phyloP scores from a whole-genome alignment of 1,140 invertebrate genomes.

The Nomia melanderi region DNA sequence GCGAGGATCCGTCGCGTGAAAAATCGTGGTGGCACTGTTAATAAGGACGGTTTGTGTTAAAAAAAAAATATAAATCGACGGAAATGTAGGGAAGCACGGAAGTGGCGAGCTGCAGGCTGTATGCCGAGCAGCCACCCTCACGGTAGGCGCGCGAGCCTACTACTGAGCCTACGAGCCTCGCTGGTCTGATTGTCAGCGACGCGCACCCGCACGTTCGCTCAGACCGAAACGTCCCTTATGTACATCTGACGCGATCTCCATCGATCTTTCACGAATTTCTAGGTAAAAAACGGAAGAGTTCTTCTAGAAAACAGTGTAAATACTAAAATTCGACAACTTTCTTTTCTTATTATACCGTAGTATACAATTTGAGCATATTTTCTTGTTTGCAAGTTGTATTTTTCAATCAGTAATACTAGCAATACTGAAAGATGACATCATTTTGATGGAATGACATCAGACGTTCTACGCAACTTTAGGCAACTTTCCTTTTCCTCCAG shows the following conservation, averaged over 20 bases:
- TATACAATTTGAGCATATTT: too few relatives aligned
- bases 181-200: slow-evolving; percentile 15
- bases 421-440: too few relatives aligned
- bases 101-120: slow-evolving; percentile 18
- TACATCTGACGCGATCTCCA: background rate
- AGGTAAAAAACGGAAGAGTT: too few relatives aligned
- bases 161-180: slow-evolving; percentile 56
- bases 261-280: background rate
- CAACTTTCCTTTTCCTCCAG: too few relatives aligned
- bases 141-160: slow-evolving; percentile 60
- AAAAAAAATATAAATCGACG: background rate
- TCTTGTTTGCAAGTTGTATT: too few relatives aligned
- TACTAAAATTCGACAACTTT: too few relatives aligned
- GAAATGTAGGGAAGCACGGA: slow-evolving; percentile 17
- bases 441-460: too few relatives aligned
- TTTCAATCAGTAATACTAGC: too few relatives aligned
- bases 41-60: slow-evolving; percentile 16
- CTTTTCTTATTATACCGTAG: too few relatives aligned
- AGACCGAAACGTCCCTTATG: slow-evolving; percentile 2
- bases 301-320: too few relatives aligned
- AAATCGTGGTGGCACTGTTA: background rate
- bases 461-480: too few relatives aligned
- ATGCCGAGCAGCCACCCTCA: slow-evolving; percentile 55
- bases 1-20: background rate
- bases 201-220: slow-evolving; percentile 18